Evolutionary conservation across 2,888 invertebrate species (phyloP), one percentile per base, ranked within the genome.

Genomic region (Heliconius erato): DNA sequence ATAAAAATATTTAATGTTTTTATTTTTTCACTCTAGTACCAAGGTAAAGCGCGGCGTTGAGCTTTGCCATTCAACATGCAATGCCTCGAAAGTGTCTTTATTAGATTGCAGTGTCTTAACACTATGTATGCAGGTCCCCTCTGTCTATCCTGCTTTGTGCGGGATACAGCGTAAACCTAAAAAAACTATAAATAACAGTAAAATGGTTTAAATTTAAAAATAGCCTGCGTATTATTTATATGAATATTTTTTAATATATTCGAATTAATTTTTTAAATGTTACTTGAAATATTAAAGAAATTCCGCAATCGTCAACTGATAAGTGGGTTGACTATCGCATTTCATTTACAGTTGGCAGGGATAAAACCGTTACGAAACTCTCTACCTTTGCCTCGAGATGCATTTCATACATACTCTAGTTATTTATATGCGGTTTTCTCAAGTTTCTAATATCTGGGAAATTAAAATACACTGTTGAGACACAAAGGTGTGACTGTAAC

Each of bases 321-420:
- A 84, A 81, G 81, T 83, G 65, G 82, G 74, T 79, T 72, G 74
- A 67, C 76, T 82, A 84, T 85, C 83, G 83, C 76, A 81, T 85
- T 86, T 82, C 85, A 81, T 76, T 69, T 74, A 79, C 82, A 78
- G 79, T 80, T 80, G 49, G 74, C 79, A 79, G 81, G 76, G 69
- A 81, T 40, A 77, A 16, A 79, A 74, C 81, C 79, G 81, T 83
- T 79, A 79, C 19, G 79, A 76, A 83, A 81, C 74, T 67, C n/a
- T n/a, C 67, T 79, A 84, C 68, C 79, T 79, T 80, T 80, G 26
- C 80, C 49, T 68, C 74, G 54, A 79, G 83, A 82, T 82, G 74
- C 32, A 77, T 83, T 82, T 78, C 77, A 80, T 82, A 74, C 79
- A 74, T 28, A 68, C 35, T 74, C 44, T 77, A 68, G 68, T 82